Conservation (phyloP, 2,888 invertebrate genomes). For the Drosophila lutescens region DNA sequence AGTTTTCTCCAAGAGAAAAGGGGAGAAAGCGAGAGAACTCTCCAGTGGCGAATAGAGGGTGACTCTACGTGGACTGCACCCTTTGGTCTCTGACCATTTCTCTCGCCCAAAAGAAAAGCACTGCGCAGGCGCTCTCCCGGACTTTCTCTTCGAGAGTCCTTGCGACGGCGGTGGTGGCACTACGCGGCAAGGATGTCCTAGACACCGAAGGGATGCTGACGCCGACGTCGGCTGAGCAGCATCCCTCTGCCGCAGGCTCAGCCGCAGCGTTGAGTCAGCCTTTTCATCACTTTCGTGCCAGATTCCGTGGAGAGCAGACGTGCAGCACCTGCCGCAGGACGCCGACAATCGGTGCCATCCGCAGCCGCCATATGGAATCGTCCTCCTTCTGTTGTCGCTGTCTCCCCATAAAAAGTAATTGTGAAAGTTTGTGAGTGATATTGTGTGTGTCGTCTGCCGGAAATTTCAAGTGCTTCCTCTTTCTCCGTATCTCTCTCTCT, state of each 20-base stretch:
- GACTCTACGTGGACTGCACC: conserved; percentile 56
- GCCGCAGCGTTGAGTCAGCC: conserved; percentile 50
- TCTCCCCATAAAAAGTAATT: conserved; percentile 60
- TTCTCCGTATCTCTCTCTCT: conserved; percentile 1
- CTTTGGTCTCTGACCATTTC: conserved; percentile 44
- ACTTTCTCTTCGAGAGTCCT: conserved; percentile 9
- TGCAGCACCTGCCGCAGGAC: conserved; percentile 35
- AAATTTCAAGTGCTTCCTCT: conserved; percentile 73
- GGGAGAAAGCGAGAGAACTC: conserved; percentile 23
- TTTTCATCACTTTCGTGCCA: conserved; percentile 61
- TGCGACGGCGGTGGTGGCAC: conserved; percentile 2
- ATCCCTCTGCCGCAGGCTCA: conserved; percentile 56
- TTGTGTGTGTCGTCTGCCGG: conserved; percentile 55
- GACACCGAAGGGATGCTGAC: conserved; percentile 45
- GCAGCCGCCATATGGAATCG: conserved; percentile 65
- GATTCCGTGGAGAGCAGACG: conserved; percentile 68
- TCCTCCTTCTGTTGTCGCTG: conserved; percentile 17
- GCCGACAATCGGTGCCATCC: conserved; percentile 34
- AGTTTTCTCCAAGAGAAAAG: background rate
- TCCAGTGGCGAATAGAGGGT: conserved; percentile 42
- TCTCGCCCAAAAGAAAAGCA: conserved; percentile 25
- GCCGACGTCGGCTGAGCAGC: conserved; percentile 53
- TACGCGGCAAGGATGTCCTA: conserved; percentile 23
- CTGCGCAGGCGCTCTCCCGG: conserved; percentile 55
- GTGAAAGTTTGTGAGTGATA: conserved; percentile 37